These are phyloP conservation scores for Leptinotarsa undecemlineata DNA, from an alignment of 1,140 invertebrate species.

Conservation along the genomic window DNA sequence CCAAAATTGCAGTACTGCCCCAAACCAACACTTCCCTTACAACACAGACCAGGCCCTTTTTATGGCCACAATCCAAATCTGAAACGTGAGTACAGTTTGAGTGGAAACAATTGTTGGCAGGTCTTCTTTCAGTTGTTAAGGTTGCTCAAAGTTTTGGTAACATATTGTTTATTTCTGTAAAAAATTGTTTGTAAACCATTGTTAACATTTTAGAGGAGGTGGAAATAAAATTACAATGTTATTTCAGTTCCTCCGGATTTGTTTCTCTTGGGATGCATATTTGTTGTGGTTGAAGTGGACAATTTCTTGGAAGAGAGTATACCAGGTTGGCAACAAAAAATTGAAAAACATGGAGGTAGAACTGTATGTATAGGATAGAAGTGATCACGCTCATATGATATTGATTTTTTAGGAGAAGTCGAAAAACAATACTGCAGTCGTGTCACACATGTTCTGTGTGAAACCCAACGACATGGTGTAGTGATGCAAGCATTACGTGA, in stretches of 20 bases:
- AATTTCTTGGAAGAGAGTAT: constrained; percentile 63
- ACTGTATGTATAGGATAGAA: no score
- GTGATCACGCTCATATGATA: neutral
- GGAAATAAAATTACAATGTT: constrained; percentile 26
- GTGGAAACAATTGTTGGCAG: no score
- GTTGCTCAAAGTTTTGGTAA: no score
- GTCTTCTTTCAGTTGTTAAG: no score
- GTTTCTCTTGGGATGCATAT: constrained; percentile 90
- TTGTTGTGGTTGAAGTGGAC: constrained; percentile 66
- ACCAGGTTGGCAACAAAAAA: constrained; percentile 78
- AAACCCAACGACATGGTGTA: constrained; percentile 84
- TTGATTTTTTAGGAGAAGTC: constrained; percentile 66
- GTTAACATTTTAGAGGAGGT: no score
- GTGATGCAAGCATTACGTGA: constrained; percentile 75
- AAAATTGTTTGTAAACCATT: no score
- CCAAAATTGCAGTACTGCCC: constrained; percentile 60
- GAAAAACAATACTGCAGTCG: constrained; percentile 80
- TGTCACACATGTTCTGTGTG: constrained; percentile 90
- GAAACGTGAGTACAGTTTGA: constrained; percentile 62
- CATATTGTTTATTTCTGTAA: no score
- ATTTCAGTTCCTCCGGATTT: constrained; percentile 80
- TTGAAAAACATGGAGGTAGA: constrained; percentile 78
- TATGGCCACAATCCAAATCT: constrained; percentile 86
- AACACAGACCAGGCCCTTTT: constrained; percentile 65
- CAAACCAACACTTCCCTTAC: constrained; percentile 54